Conservation (phyloP, 2,113 vertebrate species). For the Thamnophis sirtalis region DNA sequence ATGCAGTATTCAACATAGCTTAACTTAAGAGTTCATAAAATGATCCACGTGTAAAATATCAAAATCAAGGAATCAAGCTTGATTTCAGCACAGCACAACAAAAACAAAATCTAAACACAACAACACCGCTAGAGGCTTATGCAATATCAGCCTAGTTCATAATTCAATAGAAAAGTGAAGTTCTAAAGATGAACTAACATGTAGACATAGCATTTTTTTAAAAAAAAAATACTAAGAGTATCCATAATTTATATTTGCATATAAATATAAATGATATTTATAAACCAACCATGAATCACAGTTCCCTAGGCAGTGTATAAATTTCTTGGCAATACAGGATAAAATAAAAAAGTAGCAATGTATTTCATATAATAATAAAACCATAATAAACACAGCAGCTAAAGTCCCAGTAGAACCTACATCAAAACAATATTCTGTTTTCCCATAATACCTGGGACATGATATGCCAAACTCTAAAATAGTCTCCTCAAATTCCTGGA, state of each 20-base stretch:
- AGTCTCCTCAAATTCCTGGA: neutral
- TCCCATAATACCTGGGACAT: neutral
- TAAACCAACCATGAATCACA: neutral
- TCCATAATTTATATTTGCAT: neutral
- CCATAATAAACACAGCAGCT: neutral
- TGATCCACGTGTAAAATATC: neutral
- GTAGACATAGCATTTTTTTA: neutral
- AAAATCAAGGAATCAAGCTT: neutral
- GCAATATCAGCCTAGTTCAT: neutral
- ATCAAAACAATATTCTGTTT: neutral
- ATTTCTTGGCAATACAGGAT: neutral
- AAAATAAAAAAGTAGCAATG: neutral
- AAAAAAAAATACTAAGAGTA: neutral
- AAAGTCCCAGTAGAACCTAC: neutral
- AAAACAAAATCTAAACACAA: neutral
- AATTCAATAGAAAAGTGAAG: neutral
- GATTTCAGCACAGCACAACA: neutral
- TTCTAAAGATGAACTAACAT: neutral
- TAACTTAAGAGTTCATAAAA: neutral
- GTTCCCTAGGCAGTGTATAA: neutral
- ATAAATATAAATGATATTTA: neutral
- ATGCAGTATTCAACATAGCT: constrained; percentile 7
- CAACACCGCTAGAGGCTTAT: neutral
- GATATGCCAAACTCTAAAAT: neutral
- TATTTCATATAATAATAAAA: neutral